Evolutionary conservation across 2,888 invertebrate species (phyloP), one percentile per base, ranked within the genome.

Genomic region (Torymus tubicola): DNA sequence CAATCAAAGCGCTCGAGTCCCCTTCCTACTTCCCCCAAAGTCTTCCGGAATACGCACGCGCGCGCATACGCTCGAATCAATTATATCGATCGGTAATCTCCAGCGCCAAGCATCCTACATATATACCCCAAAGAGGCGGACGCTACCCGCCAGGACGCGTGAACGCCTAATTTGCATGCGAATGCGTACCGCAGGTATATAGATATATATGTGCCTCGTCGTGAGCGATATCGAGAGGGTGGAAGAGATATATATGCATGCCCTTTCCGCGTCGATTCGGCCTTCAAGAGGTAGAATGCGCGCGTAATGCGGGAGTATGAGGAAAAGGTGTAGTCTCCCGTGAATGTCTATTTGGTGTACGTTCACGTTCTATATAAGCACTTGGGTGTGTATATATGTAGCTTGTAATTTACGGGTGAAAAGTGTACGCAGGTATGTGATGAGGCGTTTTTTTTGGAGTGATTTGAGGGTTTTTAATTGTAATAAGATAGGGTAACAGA

Each of bases 131-230:
- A 72, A 72, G 31, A 72, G 55, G 53, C 55, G n/a, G 2, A n/a
- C 31, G 24, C n/a, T n/a, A n/a, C n/a, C n/a, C n/a, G n/a, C n/a
- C n/a, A n/a, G n/a, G n/a, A n/a, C 13, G 31, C 31, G 31, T 8
- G 31, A 31, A 31, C 31, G 31, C 8, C 31, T 31, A 63, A 72
- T 72, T 72, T 72, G 63, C 72, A 72, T 72, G 18, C 13, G 72
- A 63, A 63, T 72, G 21, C 21, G 24, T 24, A 63, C 24, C 16
- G 10, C 21, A 21, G 42, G 21, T 68, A 55, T 11, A 68, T 10
- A 24, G 11, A n/a, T n/a, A 31, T 8, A 8, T 31, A 31, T 31
- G 31, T 13, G 52, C 64, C 12, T n/a, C n/a, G n/a, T n/a, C 61
- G 61, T 4, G 21, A 16, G 24, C 24, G 24, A n/a, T 31, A 24